Base-by-base conservation (phyloP, 2,888 invertebrate species). In the Molanna angustata region DNA sequence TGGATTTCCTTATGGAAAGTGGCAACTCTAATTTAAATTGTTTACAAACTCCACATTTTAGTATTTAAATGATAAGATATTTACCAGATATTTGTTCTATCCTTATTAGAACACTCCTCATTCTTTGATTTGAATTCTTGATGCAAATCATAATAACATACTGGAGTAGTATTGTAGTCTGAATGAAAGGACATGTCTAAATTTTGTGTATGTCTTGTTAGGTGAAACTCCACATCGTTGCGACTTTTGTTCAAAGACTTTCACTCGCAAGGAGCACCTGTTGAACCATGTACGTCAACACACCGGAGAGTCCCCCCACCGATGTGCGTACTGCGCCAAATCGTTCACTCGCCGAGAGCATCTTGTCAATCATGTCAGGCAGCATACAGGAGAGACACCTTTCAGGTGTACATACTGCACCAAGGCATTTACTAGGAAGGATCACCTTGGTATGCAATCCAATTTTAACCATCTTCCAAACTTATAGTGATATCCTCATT, bases 301-400 rank as follows among this genome's bases (percentile, higher is more conserved):
- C 69, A 87, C 86, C 64, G 90, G 81, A 64, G 90, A 90, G 74
- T 89, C 90, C 54, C 90, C 90, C 56, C 90, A 90, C 71, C 82
- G 89, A 62, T 91, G 91, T 73, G 86, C 85, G 71, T 90, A 85
- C 76, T 91, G 91, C 72, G 84, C 88, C 63, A 91, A 91, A 74
- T 88, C 89, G 57, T 91, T 91, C 76, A 91, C 91, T 55, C 80
- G 90, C 61, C 86, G 90, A 68, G 91, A 90, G 69, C 90, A 91
- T 69, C 81, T 91, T 64, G 85, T 90, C 63, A 90, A 90, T 71
- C 91, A 91, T 72, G 88, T 91, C 62, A 22, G 91, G 60, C 87
- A 88, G 67, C 88, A 88, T 66, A 87, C 87, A 44, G 88, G 86
- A 40, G 84, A 86, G 65, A 85, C 85, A 22, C 86, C 86, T 39